phyloP scores from a whole-genome alignment of 2,888 invertebrate genomes.

The Patella depressa region DNA sequence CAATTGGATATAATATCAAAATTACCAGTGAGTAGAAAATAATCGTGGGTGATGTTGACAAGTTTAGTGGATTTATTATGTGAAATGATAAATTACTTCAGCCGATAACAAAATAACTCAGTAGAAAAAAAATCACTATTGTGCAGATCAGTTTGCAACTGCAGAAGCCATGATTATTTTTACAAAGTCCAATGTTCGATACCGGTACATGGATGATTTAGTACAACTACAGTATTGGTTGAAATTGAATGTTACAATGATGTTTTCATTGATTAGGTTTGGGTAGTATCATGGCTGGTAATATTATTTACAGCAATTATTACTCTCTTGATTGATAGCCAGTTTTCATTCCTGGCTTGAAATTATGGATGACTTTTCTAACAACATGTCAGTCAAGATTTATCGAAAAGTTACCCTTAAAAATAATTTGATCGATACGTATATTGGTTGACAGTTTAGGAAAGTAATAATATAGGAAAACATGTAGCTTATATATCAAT shows the following conservation, averaged over 20 bases:
- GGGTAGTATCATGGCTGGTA: background rate
- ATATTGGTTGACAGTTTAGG: background rate
- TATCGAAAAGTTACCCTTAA: conserved; percentile 10
- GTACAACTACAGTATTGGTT: too few species aligned
- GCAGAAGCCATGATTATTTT: too few species aligned
- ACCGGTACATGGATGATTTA: too few species aligned
- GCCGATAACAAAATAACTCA: too few species aligned
- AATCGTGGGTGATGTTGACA: too few species aligned
- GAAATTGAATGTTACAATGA: background rate
- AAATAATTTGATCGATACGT: conserved; percentile 2
- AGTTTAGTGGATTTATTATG: too few species aligned
- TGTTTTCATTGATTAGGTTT: background rate
- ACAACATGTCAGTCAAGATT: conserved; percentile 7
- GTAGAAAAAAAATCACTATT: too few species aligned
- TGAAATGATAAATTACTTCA: too few species aligned
- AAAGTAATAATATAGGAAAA: conserved; percentile 1
- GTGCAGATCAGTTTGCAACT: too few species aligned
- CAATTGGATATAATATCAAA: too few species aligned
- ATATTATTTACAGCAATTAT: conserved; percentile 2
- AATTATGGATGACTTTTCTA: background rate
- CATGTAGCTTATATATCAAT: background rate
- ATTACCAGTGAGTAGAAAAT: too few species aligned
- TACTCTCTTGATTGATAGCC: background rate
- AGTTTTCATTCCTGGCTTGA: background rate
- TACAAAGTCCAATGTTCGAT: too few species aligned